Evolutionary conservation across 1,140 invertebrate species (phyloP).

Genomic region (Andrena cerasifolii): DNA sequence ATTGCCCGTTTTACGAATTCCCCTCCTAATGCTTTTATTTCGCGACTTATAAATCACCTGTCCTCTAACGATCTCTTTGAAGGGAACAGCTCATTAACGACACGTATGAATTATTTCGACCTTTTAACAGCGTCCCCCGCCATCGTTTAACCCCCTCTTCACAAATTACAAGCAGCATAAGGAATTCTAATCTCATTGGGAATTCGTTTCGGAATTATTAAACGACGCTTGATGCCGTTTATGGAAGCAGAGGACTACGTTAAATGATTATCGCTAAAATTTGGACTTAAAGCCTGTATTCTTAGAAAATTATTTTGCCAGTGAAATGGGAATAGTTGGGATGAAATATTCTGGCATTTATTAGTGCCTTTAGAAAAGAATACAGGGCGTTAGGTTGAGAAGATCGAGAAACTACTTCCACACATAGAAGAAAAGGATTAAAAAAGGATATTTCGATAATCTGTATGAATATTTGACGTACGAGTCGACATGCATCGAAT

Average conservation of each 20-base stretch:
- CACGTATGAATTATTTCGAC: conserved; percentile 44
- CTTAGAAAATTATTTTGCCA: too few relatives aligned
- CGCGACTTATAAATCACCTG: conserved; percentile 58
- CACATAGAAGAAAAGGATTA: too few relatives aligned
- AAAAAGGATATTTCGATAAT: background rate
- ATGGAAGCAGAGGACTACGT: too few relatives aligned
- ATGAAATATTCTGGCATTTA: too few relatives aligned
- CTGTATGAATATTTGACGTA: background rate
- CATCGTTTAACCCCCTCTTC: background rate
- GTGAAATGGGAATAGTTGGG: too few relatives aligned
- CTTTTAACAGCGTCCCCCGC: conserved; percentile 1
- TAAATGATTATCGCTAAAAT: too few relatives aligned
- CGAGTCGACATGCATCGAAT: background rate
- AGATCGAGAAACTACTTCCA: too few relatives aligned
- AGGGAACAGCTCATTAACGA: conserved; percentile 46
- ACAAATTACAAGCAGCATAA: background rate
- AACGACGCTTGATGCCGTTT: too few relatives aligned
- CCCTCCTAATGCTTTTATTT: conserved; percentile 45
- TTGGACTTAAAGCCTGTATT: too few relatives aligned
- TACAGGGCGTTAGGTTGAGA: too few relatives aligned
- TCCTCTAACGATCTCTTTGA: conserved; percentile 61
- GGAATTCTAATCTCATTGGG: background rate
- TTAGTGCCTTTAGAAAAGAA: too few relatives aligned
- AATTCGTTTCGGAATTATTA: too few relatives aligned
- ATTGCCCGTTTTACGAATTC: conserved; percentile 63